Evolutionary conservation across 2,797 vertebrate genomes (phyloP).

Genomic region (Amniataba percoides): DNA sequence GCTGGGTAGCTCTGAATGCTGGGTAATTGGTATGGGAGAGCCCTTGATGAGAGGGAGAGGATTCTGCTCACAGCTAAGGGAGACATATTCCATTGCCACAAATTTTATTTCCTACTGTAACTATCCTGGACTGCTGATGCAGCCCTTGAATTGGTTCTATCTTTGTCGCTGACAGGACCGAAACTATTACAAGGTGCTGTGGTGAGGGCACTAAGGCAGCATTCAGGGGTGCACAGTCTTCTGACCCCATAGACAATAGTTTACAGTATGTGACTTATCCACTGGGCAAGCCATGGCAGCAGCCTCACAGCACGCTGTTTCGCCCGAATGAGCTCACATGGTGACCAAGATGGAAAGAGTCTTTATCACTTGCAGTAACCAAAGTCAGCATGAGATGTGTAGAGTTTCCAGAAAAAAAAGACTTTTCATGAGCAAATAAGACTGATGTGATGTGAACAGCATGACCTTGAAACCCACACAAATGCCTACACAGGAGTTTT

Average conservation of each 20-base stretch:
- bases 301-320: slow-evolving; percentile 23
- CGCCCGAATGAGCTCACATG: slow-evolving; percentile 42
- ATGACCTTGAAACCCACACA: slow-evolving; percentile 52
- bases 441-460: slow-evolving; percentile 26
- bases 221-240: slow-evolving; percentile 1
- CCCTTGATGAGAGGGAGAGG: slow-evolving; percentile 55
- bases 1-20: slow-evolving; percentile 52
- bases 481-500: neutral
- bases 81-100: slow-evolving; percentile 39
- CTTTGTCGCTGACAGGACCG: slow-evolving; percentile 2
- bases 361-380: slow-evolving; percentile 31
- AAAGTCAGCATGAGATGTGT: slow-evolving; percentile 23
- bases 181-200: slow-evolving; percentile 9
- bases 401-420: neutral
- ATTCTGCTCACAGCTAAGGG: slow-evolving; percentile 49
- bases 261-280: slow-evolving; percentile 28
- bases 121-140: slow-evolving; percentile 23
- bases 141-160: slow-evolving; percentile 35
- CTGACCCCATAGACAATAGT: slow-evolving; percentile 1
- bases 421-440: slow-evolving; percentile 4
- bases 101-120: slow-evolving; percentile 44
- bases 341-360: slow-evolving; percentile 39
- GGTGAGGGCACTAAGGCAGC: slow-evolving; percentile 15
- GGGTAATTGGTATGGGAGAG: slow-evolving; percentile 62
- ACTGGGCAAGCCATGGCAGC: slow-evolving; percentile 22